Evolutionary conservation across 2,113 vertebrate species (phyloP), one percentile per base, ranked within the genome.

Genomic region (Garra rufa): DNA sequence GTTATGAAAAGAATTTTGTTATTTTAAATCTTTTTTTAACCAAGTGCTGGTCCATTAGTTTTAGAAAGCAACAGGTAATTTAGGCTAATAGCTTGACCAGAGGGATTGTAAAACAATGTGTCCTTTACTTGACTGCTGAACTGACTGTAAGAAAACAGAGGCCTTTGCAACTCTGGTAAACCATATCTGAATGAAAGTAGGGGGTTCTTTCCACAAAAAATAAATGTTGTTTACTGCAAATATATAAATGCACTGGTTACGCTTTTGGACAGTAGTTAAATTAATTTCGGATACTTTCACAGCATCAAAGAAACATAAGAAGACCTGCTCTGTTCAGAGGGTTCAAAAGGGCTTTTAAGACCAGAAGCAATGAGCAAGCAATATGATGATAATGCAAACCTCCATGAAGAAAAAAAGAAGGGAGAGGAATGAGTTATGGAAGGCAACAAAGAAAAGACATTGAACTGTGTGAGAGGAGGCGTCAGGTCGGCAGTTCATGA

Each of bases 301-400:
- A 59, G 21, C 19, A 11, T 81, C 61, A 34, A 71, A 70, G 63
- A 65, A 80, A 80, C 41, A 44, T 63, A 13, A 79, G 57, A 79
- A 63, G 14, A 70, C 80, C 46, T 82, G 80, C 34, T 46, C 24
- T 69, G 24, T 38, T 52, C 38, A 52, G 38, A 17, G 1, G 10
- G 17, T 50, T 82, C 46, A 82, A 69, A 41, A 44, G 24, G 19
- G 26, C 38, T 71, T 71, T 44, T 44, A 24, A 44, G 38, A 71
- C 38, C 69, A 71, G 44, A 38, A 69, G 65, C 38, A 71, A 50
- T 38, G 28, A 15, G 11, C 44, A 19, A 67, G 59, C 59, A 11
- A 65, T 44, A 48, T 59, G 73, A 70, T 80, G 34, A 65, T 38
- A 74, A 24, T 24, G 21, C 48, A 38, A 63, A 82, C 26, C 13